phyloP scores from a whole-genome alignment of 2,888 invertebrate species.

The Ormyrus nitidulus region DNA sequence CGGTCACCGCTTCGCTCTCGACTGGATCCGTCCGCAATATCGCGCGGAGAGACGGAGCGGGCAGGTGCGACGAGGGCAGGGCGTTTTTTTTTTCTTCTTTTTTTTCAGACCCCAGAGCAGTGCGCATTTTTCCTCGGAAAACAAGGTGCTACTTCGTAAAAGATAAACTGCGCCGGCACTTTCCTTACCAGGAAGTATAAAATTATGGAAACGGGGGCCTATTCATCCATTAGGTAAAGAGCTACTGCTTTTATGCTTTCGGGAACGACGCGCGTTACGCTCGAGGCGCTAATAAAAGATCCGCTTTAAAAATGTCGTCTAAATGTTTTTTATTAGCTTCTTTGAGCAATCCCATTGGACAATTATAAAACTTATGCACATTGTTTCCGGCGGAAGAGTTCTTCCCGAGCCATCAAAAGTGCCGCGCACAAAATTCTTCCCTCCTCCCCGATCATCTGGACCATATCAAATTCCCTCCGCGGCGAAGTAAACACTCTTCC shows the following conservation, averaged over 20 bases:
- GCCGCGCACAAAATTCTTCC: neutral
- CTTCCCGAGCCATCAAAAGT: constrained; percentile 1
- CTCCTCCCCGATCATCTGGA: neutral
- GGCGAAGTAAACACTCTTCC: neutral
- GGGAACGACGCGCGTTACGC: too few relatives aligned
- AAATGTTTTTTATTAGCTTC: too few relatives aligned
- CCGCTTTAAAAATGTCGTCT: too few relatives aligned
- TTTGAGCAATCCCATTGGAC: too few relatives aligned
- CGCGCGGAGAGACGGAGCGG: neutral
- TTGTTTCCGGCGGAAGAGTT: constrained; percentile 35
- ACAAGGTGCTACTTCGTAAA: neutral
- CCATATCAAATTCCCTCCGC: neutral
- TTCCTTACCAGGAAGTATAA: constrained; percentile 4
- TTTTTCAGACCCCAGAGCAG: too few relatives aligned
- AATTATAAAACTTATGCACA: too few relatives aligned
- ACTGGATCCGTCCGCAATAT: too few relatives aligned
- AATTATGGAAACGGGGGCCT: neutral
- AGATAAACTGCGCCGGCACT: neutral
- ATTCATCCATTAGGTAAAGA: neutral
- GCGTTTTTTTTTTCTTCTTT: too few relatives aligned
- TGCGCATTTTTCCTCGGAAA: constrained; percentile 27
- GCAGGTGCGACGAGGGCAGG: constrained; percentile 1
- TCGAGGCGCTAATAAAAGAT: too few relatives aligned
- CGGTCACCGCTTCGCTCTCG: neutral
- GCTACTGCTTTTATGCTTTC: too few relatives aligned